Percentiles rank a stretch among this genome's conserved stretches.
Evolutionary conservation across 1,140 invertebrate genomes (phyloP).

Genomic region (Drosophila punjabiensis): DNA sequence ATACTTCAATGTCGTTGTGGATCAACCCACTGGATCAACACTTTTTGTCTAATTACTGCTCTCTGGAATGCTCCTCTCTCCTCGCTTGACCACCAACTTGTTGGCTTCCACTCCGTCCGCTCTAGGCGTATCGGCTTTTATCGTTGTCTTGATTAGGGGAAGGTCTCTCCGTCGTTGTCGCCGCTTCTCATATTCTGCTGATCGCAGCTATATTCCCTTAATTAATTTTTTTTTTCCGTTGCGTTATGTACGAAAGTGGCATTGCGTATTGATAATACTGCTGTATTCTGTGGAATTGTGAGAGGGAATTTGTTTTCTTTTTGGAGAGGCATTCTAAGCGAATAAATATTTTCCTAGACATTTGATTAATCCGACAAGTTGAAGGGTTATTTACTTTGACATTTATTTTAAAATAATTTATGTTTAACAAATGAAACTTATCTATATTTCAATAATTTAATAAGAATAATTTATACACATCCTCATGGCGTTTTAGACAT

Average conservation of each 20-base stretch:
- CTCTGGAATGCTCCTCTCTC: slow-evolving; percentile 15
- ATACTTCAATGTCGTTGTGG: slow-evolving; percentile 66
- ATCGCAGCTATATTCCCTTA: slow-evolving; percentile 80
- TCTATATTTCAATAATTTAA: slow-evolving; percentile 19
- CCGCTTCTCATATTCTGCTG: slow-evolving; percentile 72
- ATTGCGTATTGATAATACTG: slow-evolving; percentile 30
- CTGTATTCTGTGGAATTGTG: slow-evolving; percentile 8
- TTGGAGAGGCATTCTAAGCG: neutral
- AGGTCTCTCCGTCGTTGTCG: slow-evolving; percentile 58
- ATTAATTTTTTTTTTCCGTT: slow-evolving; percentile 66
- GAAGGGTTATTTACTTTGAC: slow-evolving; percentile 17
- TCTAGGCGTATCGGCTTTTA: slow-evolving; percentile 63
- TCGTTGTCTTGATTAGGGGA: slow-evolving; percentile 78
- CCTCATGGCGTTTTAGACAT: slow-evolving; percentile 13
- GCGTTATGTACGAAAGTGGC: slow-evolving; percentile 51
- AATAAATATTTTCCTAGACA: neutral
- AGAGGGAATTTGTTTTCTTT: slow-evolving; percentile 1
- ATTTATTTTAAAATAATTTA: slow-evolving; percentile 28
- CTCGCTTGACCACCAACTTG: slow-evolving; percentile 61
- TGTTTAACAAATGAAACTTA: slow-evolving; percentile 17
- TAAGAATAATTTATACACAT: slow-evolving; percentile 40
- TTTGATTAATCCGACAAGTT: neutral
- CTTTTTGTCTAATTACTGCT: slow-evolving; percentile 71
- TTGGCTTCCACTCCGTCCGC: slow-evolving; percentile 17
- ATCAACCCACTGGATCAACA: slow-evolving; percentile 48